Evolutionary conservation across 2,113 vertebrate genomes (phyloP), one percentile per base, ranked within the genome.

Genomic region (Chaetops frenatus): DNA sequence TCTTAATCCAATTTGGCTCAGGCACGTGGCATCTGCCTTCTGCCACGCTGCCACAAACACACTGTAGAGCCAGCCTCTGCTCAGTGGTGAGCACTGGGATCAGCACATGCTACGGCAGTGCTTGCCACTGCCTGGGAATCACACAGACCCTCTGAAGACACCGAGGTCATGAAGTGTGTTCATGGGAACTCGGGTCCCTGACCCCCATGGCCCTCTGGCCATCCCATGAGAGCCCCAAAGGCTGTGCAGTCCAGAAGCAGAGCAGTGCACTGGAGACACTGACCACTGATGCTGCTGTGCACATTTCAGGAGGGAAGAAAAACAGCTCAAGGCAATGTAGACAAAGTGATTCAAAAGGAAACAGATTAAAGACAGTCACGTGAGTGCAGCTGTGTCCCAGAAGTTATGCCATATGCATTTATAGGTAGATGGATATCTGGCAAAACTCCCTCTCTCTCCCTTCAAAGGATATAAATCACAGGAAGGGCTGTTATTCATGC

Each of bases 101-200:
- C 29, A 6, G 81, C 4, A 3, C 62, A 44, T 0, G 0, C 53
- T 76, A 66, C 0, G 0, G 44, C 42, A 31, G 28, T 5, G 53
- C 24, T 12, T 1, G 13, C 54, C 71, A 62, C 42, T 86, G 62
- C 85, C 40, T 38, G 51, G 76, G 67, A 58, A 48, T 64, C 60
- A 48, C 5, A 7, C 20, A 1, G 0, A 48, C 24, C 44, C 53
- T 45, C 40, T 15, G 48, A 56, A 79, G 61, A 51, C 56, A 74
- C 33, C 72, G 6, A 23, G 22, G 17, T 25, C 61, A 40, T 8
- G 58, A 25, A 67, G 24, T 25, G 23, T 60, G 42, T 36, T 15
- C 50, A 36, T 73, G 54, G 50, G 11, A 88, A 36, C 31, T 18
- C 2, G 15, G 7, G 29, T 33, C 47, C 31, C 50, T 24, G 47